Evolutionary conservation across 2,797 vertebrate species (phyloP), one percentile per base, ranked within the genome.

Genomic region (Pangasius larnaudii): DNA sequence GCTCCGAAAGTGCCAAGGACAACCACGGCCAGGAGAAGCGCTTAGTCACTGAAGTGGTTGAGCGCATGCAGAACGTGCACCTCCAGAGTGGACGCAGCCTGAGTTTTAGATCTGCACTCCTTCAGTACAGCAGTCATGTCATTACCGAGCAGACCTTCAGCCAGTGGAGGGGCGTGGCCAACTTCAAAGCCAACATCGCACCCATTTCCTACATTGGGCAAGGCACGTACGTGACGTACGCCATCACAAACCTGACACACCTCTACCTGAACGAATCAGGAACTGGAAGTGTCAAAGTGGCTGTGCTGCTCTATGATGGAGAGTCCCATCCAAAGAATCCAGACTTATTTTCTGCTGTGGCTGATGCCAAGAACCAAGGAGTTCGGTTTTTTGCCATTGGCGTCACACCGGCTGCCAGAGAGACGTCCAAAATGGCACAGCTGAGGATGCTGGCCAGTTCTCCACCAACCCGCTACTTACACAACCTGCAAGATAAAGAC

Each of bases 121-220:
- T 98, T 4, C 98, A 98, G 94, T 98, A 98, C 92, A 98, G 97
- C 95, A 98, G 97, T 93, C 96, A 97, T 0, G 97, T 98, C 82
- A 94, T 94, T 90, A 92, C 95, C 0, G 97, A 98, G 91, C 97
- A 97, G 93, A 96, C 95, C 36, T 98, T 98, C 93, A 96, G 92
- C 79, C 95, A 97, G 88, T 98, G 97, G 98, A 93, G 90, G 89
- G 96, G 96, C 46, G 92, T 93, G 0, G 95, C 96, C 22, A 92
- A 94, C 87, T 98, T 98, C 93, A 97, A 96, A 92, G 93, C 96
- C 61, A 93, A 89, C 14, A 87, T 98, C 13, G 85, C 92, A 24
- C 95, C 97, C 18, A 96, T 98, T 19, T 65, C 85, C 1, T 97
- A 97, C 91, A 97, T 98, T 19, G 97, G 97, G 46, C 97, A 98